Base-by-base conservation (phyloP, 2,113 vertebrate species). In the Percina caprodes region DNA sequence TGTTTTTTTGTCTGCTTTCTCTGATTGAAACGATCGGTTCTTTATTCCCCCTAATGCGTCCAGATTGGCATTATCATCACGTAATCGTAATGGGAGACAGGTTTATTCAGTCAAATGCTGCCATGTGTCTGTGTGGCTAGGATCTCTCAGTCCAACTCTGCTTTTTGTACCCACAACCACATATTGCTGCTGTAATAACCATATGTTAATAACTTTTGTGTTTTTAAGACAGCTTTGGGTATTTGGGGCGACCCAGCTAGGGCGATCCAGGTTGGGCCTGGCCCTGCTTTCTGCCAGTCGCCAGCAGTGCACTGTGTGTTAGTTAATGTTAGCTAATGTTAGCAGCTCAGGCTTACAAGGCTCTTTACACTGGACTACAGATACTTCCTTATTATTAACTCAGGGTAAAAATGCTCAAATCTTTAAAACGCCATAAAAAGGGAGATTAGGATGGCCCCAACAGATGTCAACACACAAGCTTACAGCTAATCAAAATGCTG, bases 201-300 rank as follows among this genome's bases (percentile, higher is more conserved):
- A 62, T 23, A 15, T 13, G n/a, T 62, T 67, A 55, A 77, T 71
- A 55, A 77, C 54, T 18, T 67, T 1, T 71, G 10, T 60, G 54
- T 45, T 67, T 26, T 69, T 26, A 33, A 33, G 62, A 19, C 4
- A 21, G 74, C 68, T 33, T 61, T 79, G 56, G 52, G 61, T 86
- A 59, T 86, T 74, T n/a, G 24, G 3, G 65, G 35, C 77, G 87
- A 90, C 80, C 86, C 59, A 3, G 71, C 77, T 67, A 21, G 76
- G 86, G 54, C 58, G 30, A 30, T 4, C 30, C 30, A 30, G 30
- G 77, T 62, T 23, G 77, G 86, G 54, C 58, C 69, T 6, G 21
- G 54, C 84, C 82, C 19, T 60, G 55, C 79, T 77, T 10, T 82
- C 74, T 15, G 42, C 51, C 78, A 89, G 87, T 90, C 83, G 76